Evolutionary conservation across 2,113 vertebrate genomes (phyloP).

Genomic region (Otis tarda): DNA sequence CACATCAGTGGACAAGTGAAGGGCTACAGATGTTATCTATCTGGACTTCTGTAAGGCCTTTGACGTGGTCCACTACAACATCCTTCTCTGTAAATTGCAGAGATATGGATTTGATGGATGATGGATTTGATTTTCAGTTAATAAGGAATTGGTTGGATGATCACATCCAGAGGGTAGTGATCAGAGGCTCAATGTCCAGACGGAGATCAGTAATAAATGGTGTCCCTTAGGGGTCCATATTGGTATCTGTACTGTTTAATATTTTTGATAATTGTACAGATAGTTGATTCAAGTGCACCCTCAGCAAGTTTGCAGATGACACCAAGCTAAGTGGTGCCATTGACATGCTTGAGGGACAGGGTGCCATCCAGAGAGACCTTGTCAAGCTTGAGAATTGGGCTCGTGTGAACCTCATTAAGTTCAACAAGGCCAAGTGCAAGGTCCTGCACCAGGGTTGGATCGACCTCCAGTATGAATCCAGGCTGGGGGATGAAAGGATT

Average conservation of each 20-base stretch:
- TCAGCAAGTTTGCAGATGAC: background rate
- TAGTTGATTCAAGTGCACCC: background rate
- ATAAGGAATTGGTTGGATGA: background rate
- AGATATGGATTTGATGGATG: background rate
- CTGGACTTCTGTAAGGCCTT: background rate
- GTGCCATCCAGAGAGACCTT: background rate
- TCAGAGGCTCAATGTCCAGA: background rate
- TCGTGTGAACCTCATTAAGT: background rate
- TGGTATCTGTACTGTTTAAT: background rate
- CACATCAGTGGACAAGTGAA: background rate
- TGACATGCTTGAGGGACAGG: accelerated
- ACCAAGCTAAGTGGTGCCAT: background rate
- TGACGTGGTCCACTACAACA: background rate
- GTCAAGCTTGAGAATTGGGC: background rate
- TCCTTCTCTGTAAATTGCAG: background rate
- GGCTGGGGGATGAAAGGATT: background rate
- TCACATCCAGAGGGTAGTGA: background rate
- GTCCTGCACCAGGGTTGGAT: background rate
- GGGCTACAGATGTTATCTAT: background rate
- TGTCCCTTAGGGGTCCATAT: background rate
- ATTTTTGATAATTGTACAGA: background rate
- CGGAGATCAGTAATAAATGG: background rate
- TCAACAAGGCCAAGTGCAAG: background rate
- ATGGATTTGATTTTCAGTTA: background rate
- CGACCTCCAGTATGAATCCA: background rate